Conservation (phyloP, 2,888 invertebrate species). For the Didymodactylos carnosus region DNA sequence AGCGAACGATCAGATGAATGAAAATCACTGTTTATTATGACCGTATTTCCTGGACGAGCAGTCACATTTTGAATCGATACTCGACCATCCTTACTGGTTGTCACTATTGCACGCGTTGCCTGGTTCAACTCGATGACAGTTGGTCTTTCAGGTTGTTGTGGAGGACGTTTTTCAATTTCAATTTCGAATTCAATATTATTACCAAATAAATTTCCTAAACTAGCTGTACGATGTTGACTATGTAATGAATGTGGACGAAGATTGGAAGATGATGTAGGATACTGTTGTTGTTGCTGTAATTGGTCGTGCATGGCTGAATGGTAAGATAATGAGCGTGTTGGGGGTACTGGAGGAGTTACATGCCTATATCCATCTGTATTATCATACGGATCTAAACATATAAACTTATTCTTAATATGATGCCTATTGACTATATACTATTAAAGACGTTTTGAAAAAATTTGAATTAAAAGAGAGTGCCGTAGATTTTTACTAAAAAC, state of each 20-base stretch:
- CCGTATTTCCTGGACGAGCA: background rate
- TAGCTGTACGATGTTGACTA: background rate
- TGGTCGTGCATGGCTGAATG: background rate
- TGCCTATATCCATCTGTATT: background rate
- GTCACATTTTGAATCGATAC: background rate
- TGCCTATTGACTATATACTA: too few relatives aligned
- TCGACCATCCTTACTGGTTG: background rate
- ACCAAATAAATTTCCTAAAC: background rate
- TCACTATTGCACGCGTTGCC: background rate
- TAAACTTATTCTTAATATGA: too few relatives aligned
- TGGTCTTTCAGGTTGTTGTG: background rate
- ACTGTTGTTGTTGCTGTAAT: background rate
- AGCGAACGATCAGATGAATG: conserved; percentile 1
- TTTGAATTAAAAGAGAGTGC: too few relatives aligned
- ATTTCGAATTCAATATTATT: conserved; percentile 9
- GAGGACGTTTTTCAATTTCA: conserved; percentile 11
- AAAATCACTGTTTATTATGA: background rate
- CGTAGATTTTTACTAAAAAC: too few relatives aligned
- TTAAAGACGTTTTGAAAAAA: too few relatives aligned
- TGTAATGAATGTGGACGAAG: background rate
- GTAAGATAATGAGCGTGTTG: background rate
- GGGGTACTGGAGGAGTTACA: background rate
- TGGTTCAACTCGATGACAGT: background rate
- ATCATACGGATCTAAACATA: background rate
- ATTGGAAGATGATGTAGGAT: background rate